A percentile compares a stretch with the other conserved stretches of the same genome.
Evolutionary conservation across 2,797 vertebrate species (phyloP).

Genomic region (Phaenicophaeus curvirostris): DNA sequence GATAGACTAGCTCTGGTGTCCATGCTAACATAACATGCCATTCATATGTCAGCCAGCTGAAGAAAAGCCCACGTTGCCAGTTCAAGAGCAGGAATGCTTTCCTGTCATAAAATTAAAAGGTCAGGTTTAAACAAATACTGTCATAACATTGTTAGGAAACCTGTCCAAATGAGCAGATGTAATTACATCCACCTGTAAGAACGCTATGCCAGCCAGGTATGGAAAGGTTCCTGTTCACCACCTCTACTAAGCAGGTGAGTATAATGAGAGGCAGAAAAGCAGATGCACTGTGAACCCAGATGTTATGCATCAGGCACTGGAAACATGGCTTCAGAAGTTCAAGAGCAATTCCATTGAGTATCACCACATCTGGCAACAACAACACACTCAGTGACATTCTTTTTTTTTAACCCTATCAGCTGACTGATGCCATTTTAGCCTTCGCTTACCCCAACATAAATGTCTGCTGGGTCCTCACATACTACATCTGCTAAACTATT

Average conservation of each 20-base stretch:
- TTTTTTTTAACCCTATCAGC: neutral
- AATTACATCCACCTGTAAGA: neutral
- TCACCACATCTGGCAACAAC: neutral
- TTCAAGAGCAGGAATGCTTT: neutral
- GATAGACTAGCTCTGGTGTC: neutral
- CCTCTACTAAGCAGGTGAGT: neutral
- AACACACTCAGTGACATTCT: neutral
- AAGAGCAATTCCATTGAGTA: neutral
- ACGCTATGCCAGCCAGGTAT: neutral
- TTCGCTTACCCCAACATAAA: neutral
- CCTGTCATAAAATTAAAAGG: neutral
- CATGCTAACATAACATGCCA: neutral
- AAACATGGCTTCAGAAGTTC: neutral
- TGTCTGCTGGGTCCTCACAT: neutral
- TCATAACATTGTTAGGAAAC: neutral
- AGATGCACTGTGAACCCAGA: neutral
- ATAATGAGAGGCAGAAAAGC: neutral
- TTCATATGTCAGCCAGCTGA: neutral
- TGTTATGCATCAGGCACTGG: neutral
- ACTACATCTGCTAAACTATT: neutral
- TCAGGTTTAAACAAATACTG: neutral
- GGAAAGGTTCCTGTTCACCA: neutral
- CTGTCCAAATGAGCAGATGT: neutral
- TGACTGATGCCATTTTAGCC: neutral
- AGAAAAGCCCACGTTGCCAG: neutral